A percentile compares a stretch with the other conserved stretches of the same genome.
phyloP scores from a whole-genome alignment of 2,113 vertebrate species.

The Suncus etruscus region DNA sequence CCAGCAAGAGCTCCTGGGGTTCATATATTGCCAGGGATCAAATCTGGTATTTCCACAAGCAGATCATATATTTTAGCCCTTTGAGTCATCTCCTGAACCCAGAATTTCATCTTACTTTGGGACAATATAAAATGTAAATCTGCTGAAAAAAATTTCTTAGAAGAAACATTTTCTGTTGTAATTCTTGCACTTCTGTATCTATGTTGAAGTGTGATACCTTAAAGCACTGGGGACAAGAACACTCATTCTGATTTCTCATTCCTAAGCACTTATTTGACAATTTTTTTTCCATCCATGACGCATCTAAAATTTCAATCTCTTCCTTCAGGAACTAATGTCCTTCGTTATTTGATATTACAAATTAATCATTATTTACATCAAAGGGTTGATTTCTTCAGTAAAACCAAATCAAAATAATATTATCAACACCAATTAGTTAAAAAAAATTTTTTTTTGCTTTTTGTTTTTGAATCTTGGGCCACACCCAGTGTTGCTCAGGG shows the following conservation, averaged over 20 bases:
- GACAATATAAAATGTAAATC: not conserved
- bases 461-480: too few species aligned
- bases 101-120: conserved; percentile 53
- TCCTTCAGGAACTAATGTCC: conserved; percentile 12
- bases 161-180: conserved; percentile 52
- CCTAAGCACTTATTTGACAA: not conserved
- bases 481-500: too few species aligned
- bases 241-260: too few species aligned
- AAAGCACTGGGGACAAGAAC: not conserved
- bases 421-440: too few species aligned
- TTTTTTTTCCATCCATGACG: conserved; percentile 31
- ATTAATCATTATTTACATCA: conserved; percentile 17
- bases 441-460: too few species aligned
- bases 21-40: too few species aligned
- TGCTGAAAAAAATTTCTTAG: not conserved
- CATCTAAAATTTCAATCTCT: not conserved
- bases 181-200: not conserved
- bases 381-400: conserved; percentile 44
- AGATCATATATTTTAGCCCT: too few species aligned
- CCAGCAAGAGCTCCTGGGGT: too few species aligned
- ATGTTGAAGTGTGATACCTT: conserved; percentile 27
- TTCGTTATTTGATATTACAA: conserved; percentile 32
- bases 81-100: too few species aligned
- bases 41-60: too few species aligned
- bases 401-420: conserved; percentile 27